These are phyloP conservation scores for Caretta caretta DNA, from an alignment of 2,113 vertebrate genomes.

Conservation along the genomic window DNA sequence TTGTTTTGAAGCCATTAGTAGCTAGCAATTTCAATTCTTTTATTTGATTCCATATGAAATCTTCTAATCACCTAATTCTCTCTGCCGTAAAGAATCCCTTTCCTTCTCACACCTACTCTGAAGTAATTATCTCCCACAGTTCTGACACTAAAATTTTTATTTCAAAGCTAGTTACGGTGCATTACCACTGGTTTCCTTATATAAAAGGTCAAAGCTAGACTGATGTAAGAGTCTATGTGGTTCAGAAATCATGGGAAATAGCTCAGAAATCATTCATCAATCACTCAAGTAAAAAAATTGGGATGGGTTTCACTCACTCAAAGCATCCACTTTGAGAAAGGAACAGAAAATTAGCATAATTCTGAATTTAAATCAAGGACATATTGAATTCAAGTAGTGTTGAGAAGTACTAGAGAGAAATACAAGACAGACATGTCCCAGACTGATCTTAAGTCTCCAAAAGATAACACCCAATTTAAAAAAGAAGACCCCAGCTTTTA, in stretches of 20 bases:
- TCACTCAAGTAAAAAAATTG: not conserved
- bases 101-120: slow-evolving; percentile 14
- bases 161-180: slow-evolving; percentile 50
- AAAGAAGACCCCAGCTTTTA: not conserved
- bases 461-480: not conserved
- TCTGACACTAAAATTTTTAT: slow-evolving; percentile 59
- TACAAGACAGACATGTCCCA: not conserved
- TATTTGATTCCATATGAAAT: slow-evolving; percentile 21
- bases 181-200: slow-evolving; percentile 26
- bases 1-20: slow-evolving; percentile 25
- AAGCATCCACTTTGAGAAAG: not conserved
- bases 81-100: slow-evolving; percentile 37
- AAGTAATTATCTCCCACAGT: slow-evolving; percentile 56
- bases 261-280: not conserved
- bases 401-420: not conserved
- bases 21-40: slow-evolving; percentile 18
- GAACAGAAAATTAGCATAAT: not conserved
- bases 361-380: slow-evolving; percentile 13
- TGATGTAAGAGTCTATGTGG: slow-evolving; percentile 20
- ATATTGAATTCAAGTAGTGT: not conserved
- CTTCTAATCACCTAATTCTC: slow-evolving; percentile 38
- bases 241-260: slow-evolving; percentile 16
- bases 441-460: slow-evolving; percentile 1
- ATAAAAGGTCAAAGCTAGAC: slow-evolving; percentile 53
- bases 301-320: not conserved